Evolutionary conservation across 2,113 vertebrate species (phyloP), one percentile per base, ranked within the genome.

Genomic region (Rhegmatorhina hoffmannsi): DNA sequence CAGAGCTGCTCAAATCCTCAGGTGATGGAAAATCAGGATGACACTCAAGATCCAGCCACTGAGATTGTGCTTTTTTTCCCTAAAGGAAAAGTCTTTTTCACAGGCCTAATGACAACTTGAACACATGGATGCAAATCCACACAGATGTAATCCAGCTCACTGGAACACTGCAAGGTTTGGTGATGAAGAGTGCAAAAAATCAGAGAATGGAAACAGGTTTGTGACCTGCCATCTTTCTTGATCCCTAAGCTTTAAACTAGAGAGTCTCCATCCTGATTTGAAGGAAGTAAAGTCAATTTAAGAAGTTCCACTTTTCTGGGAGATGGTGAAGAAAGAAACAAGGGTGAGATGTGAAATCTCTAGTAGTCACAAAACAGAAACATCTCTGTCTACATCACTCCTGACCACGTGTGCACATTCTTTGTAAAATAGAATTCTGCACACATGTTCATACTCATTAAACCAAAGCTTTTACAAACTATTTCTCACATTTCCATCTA

Each of bases 1-100:
- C 38, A 77, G 56, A 55, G 60, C 64, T 46, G 44, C 85, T 88
- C 68, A 86, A 84, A 88, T 81, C 79, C 68, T 92, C 81, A 92
- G 94, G 84, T 96, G 87, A 92, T 69, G 36, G 69, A 89, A 92
- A 87, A 88, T 84, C n/a, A 90, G 64, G 68, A 94, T 46, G 88
- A 88, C 60, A 49, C 64, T 85, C 76, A 66, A 87, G 89, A 93
- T 68, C 40, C 43, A 90, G 52, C 15, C 67, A n/a, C 38, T 20
- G 58, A 84, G 70, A 89, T 55, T 53, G 46, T 36, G 70, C 1
- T 14, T 77, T 90, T 64, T 81, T 21, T 7, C 66, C 56, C 83
- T 84, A 33, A 80, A 88, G 88, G 67, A 92, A 94, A 76, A 31
- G 11, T 34, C 43, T 67, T 86, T 82, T 75, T 66, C 40, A 69